phyloP scores from a whole-genome alignment of 2,888 invertebrate species.

The Acanthosepion pharaonis region DNA sequence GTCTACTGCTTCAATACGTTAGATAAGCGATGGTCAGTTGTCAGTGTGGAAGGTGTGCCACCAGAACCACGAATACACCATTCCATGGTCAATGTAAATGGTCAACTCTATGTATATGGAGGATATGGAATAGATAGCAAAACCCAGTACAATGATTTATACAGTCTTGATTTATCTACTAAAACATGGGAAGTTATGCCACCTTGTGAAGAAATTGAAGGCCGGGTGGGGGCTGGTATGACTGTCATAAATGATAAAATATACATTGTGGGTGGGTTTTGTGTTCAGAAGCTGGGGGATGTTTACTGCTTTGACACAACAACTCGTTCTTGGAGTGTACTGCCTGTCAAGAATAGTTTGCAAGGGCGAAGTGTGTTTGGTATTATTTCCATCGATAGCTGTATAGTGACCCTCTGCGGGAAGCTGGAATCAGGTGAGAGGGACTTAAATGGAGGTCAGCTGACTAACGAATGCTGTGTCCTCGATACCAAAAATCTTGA shows the following conservation, averaged over 20 bases:
- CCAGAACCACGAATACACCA: constrained; percentile 54
- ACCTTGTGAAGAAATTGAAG: constrained; percentile 50
- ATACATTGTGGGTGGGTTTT: constrained; percentile 55
- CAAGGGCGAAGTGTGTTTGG: constrained; percentile 57
- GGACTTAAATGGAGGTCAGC: constrained; percentile 53
- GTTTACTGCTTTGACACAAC: constrained; percentile 52
- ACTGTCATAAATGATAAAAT: constrained; percentile 49
- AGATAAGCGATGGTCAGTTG: constrained; percentile 50
- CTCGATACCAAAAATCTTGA: constrained; percentile 47
- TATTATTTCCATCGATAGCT: constrained; percentile 49
- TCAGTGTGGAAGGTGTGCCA: constrained; percentile 49
- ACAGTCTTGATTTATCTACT: constrained; percentile 51
- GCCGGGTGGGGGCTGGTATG: constrained; percentile 54
- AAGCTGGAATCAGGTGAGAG: constrained; percentile 53
- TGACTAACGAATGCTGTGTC: constrained; percentile 53
- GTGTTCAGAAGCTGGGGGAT: constrained; percentile 54
- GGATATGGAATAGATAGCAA: constrained; percentile 51
- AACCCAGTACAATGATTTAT: constrained; percentile 54
- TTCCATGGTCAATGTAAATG: constrained; percentile 51
- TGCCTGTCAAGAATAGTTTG: constrained; percentile 49
- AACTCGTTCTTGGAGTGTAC: constrained; percentile 50
- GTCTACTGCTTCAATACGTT: constrained; percentile 53
- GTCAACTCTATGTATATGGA: constrained; percentile 55
- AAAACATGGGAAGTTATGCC: constrained; percentile 53
- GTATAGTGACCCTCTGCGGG: constrained; percentile 53